These are phyloP conservation scores for Phyllotreta striolata DNA, from an alignment of 2,888 invertebrate genomes.

Conservation along the genomic window DNA sequence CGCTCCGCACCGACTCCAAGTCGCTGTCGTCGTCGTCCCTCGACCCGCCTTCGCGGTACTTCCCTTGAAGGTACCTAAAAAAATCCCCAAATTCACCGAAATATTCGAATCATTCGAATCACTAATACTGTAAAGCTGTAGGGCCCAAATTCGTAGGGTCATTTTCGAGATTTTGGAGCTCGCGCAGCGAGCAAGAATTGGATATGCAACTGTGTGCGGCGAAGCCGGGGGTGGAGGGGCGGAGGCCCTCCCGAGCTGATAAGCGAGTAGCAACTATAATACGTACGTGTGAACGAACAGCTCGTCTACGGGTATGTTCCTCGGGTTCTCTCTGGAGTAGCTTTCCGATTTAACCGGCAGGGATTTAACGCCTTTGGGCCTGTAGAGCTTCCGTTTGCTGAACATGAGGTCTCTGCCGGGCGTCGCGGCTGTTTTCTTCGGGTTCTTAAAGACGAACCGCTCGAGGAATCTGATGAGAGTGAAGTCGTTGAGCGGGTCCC, in stretches of 20 bases:
- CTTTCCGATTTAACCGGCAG: conserved; percentile 76
- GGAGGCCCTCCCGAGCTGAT: too few relatives aligned
- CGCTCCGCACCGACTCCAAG: conserved; percentile 77
- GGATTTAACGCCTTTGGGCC: conserved; percentile 73
- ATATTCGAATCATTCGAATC: too few relatives aligned
- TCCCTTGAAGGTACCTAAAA: conserved; percentile 69
- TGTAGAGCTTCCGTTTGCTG: conserved; percentile 73
- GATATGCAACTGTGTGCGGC: too few relatives aligned
- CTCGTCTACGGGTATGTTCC: conserved; percentile 90
- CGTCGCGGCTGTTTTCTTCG: conserved; percentile 70
- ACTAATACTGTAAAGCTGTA: too few relatives aligned
- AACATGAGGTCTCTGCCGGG: conserved; percentile 71
- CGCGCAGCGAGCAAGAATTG: too few relatives aligned
- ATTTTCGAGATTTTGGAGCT: too few relatives aligned
- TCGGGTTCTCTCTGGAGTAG: conserved; percentile 73
- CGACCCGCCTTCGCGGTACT: conserved; percentile 56
- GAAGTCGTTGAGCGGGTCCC: conserved; percentile 94
- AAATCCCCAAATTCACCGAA: too few relatives aligned
- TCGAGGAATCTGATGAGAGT: conserved; percentile 91
- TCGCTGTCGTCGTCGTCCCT: conserved; percentile 69
- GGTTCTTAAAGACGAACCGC: conserved; percentile 95
- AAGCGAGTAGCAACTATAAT: too few relatives aligned
- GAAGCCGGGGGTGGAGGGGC: too few relatives aligned
- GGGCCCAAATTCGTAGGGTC: too few relatives aligned
- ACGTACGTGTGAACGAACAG: conserved; percentile 73